Evolutionary conservation across 2,113 vertebrate species (phyloP).

Genomic region (Brachyistius frenatus): DNA sequence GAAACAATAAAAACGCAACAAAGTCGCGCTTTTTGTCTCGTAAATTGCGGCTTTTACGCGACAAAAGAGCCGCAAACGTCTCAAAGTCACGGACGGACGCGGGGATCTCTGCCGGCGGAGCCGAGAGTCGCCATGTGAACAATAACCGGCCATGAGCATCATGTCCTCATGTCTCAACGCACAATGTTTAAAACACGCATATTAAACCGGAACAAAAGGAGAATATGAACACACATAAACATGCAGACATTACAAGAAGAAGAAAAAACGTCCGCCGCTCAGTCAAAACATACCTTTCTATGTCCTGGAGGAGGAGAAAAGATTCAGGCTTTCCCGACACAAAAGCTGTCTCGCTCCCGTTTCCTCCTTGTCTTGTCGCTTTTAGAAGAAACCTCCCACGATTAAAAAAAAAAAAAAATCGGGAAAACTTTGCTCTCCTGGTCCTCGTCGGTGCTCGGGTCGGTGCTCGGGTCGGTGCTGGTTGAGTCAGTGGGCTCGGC

Average conservation of each 20-base stretch:
- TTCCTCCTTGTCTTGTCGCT: conserved; percentile 59
- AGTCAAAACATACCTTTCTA: conserved; percentile 70
- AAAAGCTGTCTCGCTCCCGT: conserved; percentile 79
- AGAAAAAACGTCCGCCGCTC: not conserved
- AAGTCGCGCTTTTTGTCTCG: no score
- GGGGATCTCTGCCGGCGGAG: conserved; percentile 51
- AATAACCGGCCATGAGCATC: conserved; percentile 72
- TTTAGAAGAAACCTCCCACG: conserved; percentile 50
- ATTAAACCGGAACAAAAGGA: not conserved
- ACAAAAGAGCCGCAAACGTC: conserved; percentile 35
- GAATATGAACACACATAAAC: not conserved
- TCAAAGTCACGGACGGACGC: conserved; percentile 69
- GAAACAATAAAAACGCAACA: no score
- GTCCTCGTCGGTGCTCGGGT: not conserved
- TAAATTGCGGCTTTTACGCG: no score
- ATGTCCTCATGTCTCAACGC: conserved; percentile 4
- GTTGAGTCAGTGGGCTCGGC: conserved; percentile 37
- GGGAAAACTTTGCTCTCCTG: conserved; percentile 27
- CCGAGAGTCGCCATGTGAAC: conserved; percentile 80
- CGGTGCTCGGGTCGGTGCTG: conserved; percentile 26
- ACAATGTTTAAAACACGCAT: not conserved
- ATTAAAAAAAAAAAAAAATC: not conserved
- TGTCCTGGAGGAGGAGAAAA: conserved; percentile 46
- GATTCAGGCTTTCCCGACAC: conserved; percentile 74
- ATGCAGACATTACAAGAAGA: not conserved